phyloP scores from a whole-genome alignment of 1,140 invertebrate genomes.

The Euwallacea fornicatus region DNA sequence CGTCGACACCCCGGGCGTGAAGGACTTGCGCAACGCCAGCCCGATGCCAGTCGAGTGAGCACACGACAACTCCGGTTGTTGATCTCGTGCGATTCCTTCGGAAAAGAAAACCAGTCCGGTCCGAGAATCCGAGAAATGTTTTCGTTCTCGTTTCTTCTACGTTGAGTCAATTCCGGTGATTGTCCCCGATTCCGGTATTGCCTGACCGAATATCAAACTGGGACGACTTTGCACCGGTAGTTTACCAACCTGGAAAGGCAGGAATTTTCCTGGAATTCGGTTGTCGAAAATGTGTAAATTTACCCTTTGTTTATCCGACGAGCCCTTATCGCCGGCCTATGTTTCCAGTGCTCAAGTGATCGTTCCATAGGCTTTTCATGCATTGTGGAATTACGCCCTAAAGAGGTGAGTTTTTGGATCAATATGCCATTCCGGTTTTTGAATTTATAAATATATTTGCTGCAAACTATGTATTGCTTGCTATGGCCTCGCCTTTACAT shows the following conservation, averaged over 20 bases:
- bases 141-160: conserved; percentile 3
- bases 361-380: not conserved
- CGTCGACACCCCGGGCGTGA: conserved; percentile 12
- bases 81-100: conserved; percentile 14
- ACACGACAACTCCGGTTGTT: conserved; percentile 16
- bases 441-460: not conserved
- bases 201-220: not conserved
- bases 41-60: no score
- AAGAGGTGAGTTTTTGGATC: conserved; percentile 8
- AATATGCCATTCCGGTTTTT: conserved; percentile 6
- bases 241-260: not conserved
- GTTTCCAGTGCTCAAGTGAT: not conserved
- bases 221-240: not conserved
- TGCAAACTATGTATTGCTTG: not conserved
- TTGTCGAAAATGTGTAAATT: conserved; percentile 5
- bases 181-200: conserved; percentile 10
- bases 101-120: conserved; percentile 18
- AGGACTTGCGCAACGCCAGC: conserved; percentile 13
- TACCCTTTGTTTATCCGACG: not conserved
- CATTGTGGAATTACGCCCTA: conserved; percentile 11
- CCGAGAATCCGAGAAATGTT: conserved; percentile 10
- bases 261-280: not conserved
- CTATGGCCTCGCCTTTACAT: not conserved
- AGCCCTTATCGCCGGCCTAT: conserved; percentile 8
- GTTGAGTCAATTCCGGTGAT: not conserved